A percentile compares a stretch with the other conserved stretches of the same genome.
phyloP scores from a whole-genome alignment of 2,888 invertebrate species.

The Pseudanteris insignis region DNA sequence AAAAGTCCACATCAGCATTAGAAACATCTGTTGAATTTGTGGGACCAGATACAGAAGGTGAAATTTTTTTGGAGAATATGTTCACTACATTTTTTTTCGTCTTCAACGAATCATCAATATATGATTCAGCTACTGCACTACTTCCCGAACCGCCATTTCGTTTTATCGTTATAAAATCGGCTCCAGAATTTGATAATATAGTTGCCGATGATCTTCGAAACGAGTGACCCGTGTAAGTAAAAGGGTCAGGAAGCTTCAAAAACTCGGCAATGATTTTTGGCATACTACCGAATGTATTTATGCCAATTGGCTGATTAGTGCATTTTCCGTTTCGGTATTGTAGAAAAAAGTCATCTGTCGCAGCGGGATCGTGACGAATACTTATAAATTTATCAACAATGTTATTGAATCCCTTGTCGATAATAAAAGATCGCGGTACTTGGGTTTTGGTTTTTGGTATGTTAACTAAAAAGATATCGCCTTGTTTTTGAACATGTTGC shows the following conservation, averaged over 20 bases:
- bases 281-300: slow-evolving; percentile 43
- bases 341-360: slow-evolving; percentile 26
- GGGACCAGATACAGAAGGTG: too few species aligned
- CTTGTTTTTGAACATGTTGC: slow-evolving; percentile 14
- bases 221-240: neutral
- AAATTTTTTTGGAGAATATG: neutral
- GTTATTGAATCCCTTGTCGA: neutral
- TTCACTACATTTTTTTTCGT: neutral
- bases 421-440: neutral
- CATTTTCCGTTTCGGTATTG: slow-evolving; percentile 44
- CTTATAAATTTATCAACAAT: neutral
- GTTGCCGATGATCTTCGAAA: slow-evolving; percentile 40
- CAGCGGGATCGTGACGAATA: slow-evolving; percentile 15
- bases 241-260: slow-evolving; percentile 22
- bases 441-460: neutral
- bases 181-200: slow-evolving; percentile 39
- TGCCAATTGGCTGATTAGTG: slow-evolving; percentile 32
- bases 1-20: too few species aligned
- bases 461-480: slow-evolving; percentile 5
- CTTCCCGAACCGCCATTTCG: slow-evolving; percentile 22
- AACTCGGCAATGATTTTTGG: slow-evolving; percentile 44
- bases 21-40: too few species aligned
- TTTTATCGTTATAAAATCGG: slow-evolving; percentile 19
- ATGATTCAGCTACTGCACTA: slow-evolving; percentile 6
- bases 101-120: slow-evolving; percentile 1